Percentiles rank a stretch among this genome's conserved stretches.
These are phyloP conservation scores for Gymnoscopelus braueri DNA, from an alignment of 2,797 vertebrate species.

Conservation along the genomic window DNA sequence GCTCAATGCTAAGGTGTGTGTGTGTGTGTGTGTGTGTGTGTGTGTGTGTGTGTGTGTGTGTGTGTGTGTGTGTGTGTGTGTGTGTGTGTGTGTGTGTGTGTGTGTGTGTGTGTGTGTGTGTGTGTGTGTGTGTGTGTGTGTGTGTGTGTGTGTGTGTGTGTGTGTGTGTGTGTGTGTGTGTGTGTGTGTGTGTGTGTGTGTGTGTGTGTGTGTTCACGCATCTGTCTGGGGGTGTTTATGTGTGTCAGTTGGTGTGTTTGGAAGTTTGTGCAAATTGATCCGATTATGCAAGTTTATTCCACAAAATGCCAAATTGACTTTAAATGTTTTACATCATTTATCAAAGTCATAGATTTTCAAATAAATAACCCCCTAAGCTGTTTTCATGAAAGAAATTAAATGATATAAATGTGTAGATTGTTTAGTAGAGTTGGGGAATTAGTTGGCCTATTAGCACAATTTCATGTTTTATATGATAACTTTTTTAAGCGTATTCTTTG, in stretches of 20 bases:
- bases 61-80: neutral
- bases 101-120: slow-evolving; percentile 29
- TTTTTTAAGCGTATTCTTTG: too few species aligned
- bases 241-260: slow-evolving; percentile 10
- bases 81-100: neutral
- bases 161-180: slow-evolving; percentile 9
- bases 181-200: slow-evolving; percentile 2
- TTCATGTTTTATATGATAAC: too few species aligned
- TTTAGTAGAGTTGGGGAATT: too few species aligned
- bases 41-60: slow-evolving; percentile 30
- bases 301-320: neutral
- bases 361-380: too few species aligned
- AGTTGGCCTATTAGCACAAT: too few species aligned
- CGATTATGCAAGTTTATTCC: slow-evolving; percentile 11
- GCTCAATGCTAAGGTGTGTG: neutral
- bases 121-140: slow-evolving; percentile 6
- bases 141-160: slow-evolving; percentile 9
- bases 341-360: too few species aligned
- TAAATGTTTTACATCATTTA: too few species aligned
- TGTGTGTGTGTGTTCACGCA: slow-evolving; percentile 25
- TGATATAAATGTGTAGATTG: too few species aligned
- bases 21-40: too few species aligned
- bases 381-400: too few species aligned
- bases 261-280: slow-evolving; percentile 8
- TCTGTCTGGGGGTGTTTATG: slow-evolving; percentile 24